Conservation (phyloP, 2,797 vertebrate species). For the Podargus strigoides region DNA sequence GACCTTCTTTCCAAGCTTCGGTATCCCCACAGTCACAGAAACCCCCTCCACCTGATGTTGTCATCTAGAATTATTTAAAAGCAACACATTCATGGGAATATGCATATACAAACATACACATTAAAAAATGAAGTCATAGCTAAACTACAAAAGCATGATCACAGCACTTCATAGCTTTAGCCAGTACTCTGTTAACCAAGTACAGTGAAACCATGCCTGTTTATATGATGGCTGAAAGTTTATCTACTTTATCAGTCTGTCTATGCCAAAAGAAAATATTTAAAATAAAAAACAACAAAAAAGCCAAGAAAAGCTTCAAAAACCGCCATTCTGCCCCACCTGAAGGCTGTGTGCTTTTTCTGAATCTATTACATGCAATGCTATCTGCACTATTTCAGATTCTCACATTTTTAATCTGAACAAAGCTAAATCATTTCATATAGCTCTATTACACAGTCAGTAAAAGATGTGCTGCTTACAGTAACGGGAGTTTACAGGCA, state of each 20-base stretch:
- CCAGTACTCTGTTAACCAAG: not conserved
- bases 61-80: constrained; percentile 82
- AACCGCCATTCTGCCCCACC: not conserved
- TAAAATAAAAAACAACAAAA: not conserved
- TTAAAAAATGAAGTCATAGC: not conserved
- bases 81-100: not conserved
- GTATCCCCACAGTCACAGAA: constrained; percentile 98
- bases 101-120: not conserved
- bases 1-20: constrained; percentile 95
- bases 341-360: not conserved
- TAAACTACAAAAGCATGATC: not conserved
- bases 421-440: not conserved
- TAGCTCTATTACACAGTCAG: not conserved
- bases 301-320: not conserved
- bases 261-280: not conserved
- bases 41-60: constrained; percentile 93
- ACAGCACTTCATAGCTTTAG: not conserved
- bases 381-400: not conserved
- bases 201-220: not conserved
- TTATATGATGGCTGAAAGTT: not conserved
- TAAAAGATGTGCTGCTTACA: not conserved
- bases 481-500: not conserved
- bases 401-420: not conserved
- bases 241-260: not conserved
- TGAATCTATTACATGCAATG: not conserved